Percentiles rank a stretch among this genome's conserved stretches.
These are phyloP conservation scores for Cotesia typhae DNA, from an alignment of 1,140 invertebrate species.

Conservation along the genomic window DNA sequence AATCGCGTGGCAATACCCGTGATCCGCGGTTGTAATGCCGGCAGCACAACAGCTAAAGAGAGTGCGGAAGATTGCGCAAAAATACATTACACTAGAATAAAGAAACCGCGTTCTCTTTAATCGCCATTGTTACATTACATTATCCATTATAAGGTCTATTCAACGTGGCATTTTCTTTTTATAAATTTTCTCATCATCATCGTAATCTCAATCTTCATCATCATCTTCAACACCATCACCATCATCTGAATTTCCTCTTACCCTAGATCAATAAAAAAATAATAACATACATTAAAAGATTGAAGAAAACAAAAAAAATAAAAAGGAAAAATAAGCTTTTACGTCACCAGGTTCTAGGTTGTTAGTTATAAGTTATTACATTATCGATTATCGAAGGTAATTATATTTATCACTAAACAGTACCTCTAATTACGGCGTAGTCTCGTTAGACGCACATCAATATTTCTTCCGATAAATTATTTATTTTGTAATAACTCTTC, in stretches of 20 bases:
- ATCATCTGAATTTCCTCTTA: no score
- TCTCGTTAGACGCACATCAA: no score
- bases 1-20: conserved; percentile 22
- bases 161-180: background rate
- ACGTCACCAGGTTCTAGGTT: no score
- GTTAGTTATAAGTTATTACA: no score
- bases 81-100: conserved; percentile 18
- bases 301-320: background rate
- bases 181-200: background rate
- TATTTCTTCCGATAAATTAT: no score
- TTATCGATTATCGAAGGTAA: no score
- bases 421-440: no score
- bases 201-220: background rate
- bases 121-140: conserved; percentile 15
- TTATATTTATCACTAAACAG: no score
- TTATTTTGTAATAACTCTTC: background rate
- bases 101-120: conserved; percentile 13
- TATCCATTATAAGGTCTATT: no score
- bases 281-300: no score
- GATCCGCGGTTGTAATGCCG: conserved; percentile 19
- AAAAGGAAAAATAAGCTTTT: no score
- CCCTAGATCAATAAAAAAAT: no score
- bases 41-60: background rate
- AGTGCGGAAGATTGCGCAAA: conserved; percentile 28
- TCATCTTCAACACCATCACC: background rate